Evolutionary conservation across 2,113 vertebrate genomes (phyloP).

Genomic region (Hippolais icterina): DNA sequence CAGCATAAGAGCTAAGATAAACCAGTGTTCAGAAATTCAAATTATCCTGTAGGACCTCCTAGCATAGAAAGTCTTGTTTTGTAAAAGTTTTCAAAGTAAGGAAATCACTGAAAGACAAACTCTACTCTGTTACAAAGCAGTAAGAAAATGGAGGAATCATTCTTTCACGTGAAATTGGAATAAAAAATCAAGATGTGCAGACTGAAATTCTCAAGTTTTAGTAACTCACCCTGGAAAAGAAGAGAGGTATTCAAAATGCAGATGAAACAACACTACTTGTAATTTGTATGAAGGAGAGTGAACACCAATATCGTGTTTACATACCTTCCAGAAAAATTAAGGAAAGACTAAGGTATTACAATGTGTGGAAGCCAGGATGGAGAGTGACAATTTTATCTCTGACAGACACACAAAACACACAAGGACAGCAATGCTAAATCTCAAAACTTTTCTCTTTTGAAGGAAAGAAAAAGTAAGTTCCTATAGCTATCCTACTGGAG

Average conservation of each 20-base stretch:
- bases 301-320: neutral
- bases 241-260: neutral
- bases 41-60: neutral
- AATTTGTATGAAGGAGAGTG: neutral
- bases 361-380: neutral
- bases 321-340: neutral
- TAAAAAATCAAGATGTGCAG: neutral
- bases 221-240: neutral
- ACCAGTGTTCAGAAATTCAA: neutral
- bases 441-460: neutral
- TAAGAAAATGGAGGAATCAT: neutral
- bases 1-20: rapidly evolving
- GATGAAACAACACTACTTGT: neutral
- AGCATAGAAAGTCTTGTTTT: neutral
- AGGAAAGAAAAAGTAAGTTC: neutral
- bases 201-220: neutral
- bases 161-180: rapidly evolving
- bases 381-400: neutral
- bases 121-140: neutral
- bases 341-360: neutral
- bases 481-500: neutral
- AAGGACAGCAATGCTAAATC: neutral
- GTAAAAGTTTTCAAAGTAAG: neutral
- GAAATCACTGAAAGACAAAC: neutral
- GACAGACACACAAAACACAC: neutral